Evolutionary conservation across 2,113 vertebrate species (phyloP).

Genomic region (Mobula birostris): DNA sequence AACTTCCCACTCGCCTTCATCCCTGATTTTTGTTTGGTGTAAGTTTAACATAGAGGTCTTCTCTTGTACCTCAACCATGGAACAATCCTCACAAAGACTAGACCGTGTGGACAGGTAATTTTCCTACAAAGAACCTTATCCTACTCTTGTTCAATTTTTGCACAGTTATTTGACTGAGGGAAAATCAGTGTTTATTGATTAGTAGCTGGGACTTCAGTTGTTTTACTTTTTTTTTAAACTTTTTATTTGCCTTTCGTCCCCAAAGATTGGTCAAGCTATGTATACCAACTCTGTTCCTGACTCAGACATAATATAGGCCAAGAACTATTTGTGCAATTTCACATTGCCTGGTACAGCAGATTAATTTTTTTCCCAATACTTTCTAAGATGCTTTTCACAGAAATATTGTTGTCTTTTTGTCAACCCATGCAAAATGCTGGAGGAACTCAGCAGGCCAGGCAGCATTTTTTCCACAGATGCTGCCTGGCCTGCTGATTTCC

Average conservation of each 20-base stretch:
- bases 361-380: neutral
- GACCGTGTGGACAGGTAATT: neutral
- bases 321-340: neutral
- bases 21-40: neutral
- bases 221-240: neutral
- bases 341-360: neutral
- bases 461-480: too few species aligned
- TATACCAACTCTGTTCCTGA: neutral
- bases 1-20: neutral
- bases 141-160: neutral
- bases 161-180: neutral
- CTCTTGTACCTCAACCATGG: neutral
- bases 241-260: neutral
- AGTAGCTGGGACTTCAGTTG: neutral
- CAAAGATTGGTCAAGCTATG: neutral
- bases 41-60: neutral
- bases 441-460: too few species aligned
- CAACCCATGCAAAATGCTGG: too few species aligned
- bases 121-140: neutral
- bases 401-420: neutral
- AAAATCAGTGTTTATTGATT: neutral
- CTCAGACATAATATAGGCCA: neutral
- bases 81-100: neutral
- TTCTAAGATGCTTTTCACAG: neutral
- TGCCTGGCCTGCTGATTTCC: too few species aligned